Evolutionary conservation across 2,888 invertebrate genomes (phyloP).

Genomic region (Tillus elongatus): DNA sequence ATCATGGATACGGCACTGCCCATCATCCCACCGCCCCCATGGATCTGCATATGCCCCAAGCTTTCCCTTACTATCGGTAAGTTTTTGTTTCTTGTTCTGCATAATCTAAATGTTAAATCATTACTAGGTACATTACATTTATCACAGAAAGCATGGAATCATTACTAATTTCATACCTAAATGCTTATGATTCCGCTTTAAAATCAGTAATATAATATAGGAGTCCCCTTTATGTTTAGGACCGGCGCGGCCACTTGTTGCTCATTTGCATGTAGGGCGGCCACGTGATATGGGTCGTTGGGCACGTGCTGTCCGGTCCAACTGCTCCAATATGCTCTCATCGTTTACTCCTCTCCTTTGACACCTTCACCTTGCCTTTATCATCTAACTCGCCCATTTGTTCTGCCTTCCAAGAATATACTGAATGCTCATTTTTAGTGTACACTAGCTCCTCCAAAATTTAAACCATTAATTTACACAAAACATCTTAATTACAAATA

Average conservation of each 20-base stretch:
- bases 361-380: too few species aligned
- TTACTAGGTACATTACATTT: slow-evolving; percentile 19
- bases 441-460: too few species aligned
- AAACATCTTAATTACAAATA: too few species aligned
- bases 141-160: slow-evolving; percentile 15
- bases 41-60: slow-evolving; percentile 88
- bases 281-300: slow-evolving; percentile 38
- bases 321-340: too few species aligned
- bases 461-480: too few species aligned
- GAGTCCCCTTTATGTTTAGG: too few species aligned
- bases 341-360: too few species aligned
- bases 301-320: slow-evolving; percentile 32
- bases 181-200: too few species aligned
- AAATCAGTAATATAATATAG: too few species aligned
- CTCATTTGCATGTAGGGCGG: slow-evolving; percentile 37
- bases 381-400: too few species aligned
- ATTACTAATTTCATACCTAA: slow-evolving; percentile 6
- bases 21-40: slow-evolving; percentile 56
- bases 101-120: slow-evolving; percentile 7
- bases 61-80: slow-evolving; percentile 85
- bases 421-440: too few species aligned
- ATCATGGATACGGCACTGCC: slow-evolving; percentile 50
- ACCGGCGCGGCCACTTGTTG: slow-evolving; percentile 33
- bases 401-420: too few species aligned
- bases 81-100: slow-evolving; percentile 34